A percentile compares a stretch with the other conserved stretches of the same genome.
These are phyloP conservation scores for Calyptommatus sinebrachiatus DNA, from an alignment of 2,113 vertebrate genomes.

Conservation along the genomic window DNA sequence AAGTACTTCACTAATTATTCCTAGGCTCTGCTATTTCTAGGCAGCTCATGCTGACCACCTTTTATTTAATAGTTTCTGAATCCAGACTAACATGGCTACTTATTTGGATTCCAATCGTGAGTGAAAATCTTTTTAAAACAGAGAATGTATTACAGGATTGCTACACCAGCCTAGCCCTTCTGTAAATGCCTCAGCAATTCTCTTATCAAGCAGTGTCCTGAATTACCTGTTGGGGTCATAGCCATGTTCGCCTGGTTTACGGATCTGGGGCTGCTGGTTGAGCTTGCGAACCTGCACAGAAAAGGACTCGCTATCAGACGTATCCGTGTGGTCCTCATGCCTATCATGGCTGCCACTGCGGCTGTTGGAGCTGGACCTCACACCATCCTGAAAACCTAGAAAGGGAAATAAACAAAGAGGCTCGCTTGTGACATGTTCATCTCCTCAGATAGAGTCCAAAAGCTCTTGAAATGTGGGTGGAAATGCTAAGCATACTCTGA, in stretches of 20 bases:
- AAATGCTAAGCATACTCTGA: background rate
- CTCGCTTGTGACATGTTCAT: background rate
- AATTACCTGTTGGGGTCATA: slow-evolving; percentile 85
- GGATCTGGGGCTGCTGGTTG: slow-evolving; percentile 81
- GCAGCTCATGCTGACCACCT: too few relatives aligned
- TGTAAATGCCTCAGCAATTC: background rate
- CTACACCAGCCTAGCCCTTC: background rate
- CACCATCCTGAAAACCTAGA: slow-evolving; percentile 73
- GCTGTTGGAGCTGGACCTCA: slow-evolving; percentile 84
- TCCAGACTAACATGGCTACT: too few relatives aligned
- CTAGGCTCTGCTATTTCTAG: too few relatives aligned
- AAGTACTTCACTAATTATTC: too few relatives aligned
- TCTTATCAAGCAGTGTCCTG: background rate
- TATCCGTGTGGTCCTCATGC: slow-evolving; percentile 83
- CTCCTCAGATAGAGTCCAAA: too few relatives aligned
- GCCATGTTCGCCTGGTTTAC: slow-evolving; percentile 65
- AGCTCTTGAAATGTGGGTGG: too few relatives aligned
- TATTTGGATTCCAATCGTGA: background rate
- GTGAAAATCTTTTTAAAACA: background rate
- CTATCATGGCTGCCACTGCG: slow-evolving; percentile 86
- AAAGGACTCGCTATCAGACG: slow-evolving; percentile 86
- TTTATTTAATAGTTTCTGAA: too few relatives aligned
- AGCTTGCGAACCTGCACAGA: slow-evolving; percentile 79
- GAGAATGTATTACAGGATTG: background rate
- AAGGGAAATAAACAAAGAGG: background rate